Conservation (phyloP, 2,888 invertebrate genomes). For the Megalurothrips usitatus region DNA sequence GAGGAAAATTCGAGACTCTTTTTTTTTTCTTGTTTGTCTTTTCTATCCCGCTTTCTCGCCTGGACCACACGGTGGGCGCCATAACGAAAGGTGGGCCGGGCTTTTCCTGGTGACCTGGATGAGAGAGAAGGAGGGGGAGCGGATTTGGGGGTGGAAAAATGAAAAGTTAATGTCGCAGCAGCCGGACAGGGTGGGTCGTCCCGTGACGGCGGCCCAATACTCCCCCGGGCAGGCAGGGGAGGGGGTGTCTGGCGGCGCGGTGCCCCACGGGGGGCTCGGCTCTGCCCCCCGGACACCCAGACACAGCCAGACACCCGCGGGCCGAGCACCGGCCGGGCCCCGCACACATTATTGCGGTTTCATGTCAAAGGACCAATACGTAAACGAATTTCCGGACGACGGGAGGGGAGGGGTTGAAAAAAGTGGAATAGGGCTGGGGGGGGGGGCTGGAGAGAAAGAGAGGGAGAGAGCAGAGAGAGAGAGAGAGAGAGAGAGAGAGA, state of each 20-base stretch:
- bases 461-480: no score
- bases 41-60: no score
- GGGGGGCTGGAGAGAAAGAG: no score
- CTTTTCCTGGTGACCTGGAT: no score
- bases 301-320: not conserved
- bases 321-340: not conserved
- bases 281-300: not conserved
- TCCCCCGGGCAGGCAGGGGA: not conserved
- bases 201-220: not conserved
- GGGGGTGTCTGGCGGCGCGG: not conserved
- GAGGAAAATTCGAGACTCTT: no score
- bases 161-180: not conserved
- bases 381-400: not conserved
- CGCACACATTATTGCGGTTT: constrained; percentile 1
- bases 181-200: no score
- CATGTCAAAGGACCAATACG: not conserved
- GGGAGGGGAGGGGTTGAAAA: no score
- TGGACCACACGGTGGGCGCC: no score
- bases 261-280: not conserved
- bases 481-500: no score
- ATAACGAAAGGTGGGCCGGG: no score
- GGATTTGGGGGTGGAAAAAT: not conserved
- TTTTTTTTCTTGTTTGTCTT: no score
- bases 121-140: not conserved
- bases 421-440: no score